Base-by-base conservation (phyloP, 2,797 vertebrate genomes). In the Loris lydekkerianus region DNA sequence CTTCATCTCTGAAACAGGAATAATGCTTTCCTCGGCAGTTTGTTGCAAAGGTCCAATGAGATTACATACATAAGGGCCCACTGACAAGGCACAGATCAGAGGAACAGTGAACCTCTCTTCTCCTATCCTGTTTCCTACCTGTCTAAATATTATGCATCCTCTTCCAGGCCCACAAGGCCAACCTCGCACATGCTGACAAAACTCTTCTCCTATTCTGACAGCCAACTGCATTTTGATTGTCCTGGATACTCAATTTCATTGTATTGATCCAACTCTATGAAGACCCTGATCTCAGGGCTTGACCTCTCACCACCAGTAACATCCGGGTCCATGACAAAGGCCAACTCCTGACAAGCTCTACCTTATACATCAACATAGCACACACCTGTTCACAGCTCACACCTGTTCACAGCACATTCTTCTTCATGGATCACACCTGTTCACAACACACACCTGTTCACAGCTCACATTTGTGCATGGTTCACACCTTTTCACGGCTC, bases 1-100 rank as follows among this genome's bases (percentile, higher is more conserved):
- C 60, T 94, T 96, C 11, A 61, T 29, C 29, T 81, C 40, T 94
- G 61, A 89, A 81, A 77, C 86, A n/a, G 31, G 34, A 70, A 83
- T 70, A 87, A 84, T 27, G 40, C n/a, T 78, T 23, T 37, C 53
- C 20, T 58, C 5, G 34, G 37, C 40, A 29, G 37, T 94, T 53
- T 65, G 7, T 10, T 53, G 15, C 65, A 76, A 96, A 96, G 31
- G 58, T 69, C 63, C 84, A 89, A 73, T 58, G 70, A 92, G 53
- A 81, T 93, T 58, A 53, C 37, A 70, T n/a, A 20, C 3, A 2
- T 46, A 73, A 78, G 15, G n/a, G 25, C 31, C 65, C 27, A 83
- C 56, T 83, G 72, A 82, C 56, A n/a, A 67, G 23, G 37, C n/a
- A 58, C 29, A 84, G 49, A 86, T 43, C 5, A 81, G 46, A 65